Evolutionary conservation across 2,797 vertebrate genomes (phyloP), one percentile per base, ranked within the genome.

Genomic region (Gorsachius magnificus): DNA sequence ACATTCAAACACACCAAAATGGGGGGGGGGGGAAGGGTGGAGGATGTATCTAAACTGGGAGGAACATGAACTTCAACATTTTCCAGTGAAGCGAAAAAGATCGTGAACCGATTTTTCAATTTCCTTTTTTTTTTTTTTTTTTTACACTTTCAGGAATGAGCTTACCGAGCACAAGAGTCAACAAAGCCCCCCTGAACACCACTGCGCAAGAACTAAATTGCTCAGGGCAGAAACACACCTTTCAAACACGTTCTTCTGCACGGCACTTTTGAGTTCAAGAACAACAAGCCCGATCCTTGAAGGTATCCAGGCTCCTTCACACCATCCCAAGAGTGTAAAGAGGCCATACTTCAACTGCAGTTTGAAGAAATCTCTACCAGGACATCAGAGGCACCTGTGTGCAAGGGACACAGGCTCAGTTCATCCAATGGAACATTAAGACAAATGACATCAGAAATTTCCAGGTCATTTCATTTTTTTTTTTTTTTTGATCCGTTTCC

Each of bases 401-500:
- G 41, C 26, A 35, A 68, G 63, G 66, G 70, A 50, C 80, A 46
- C 1, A 2, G 71, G 90, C 82, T 91, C 9, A 3, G 45, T 28
- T 84, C 65, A 72, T 46, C 87, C 94, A 33, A 50, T 14, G 57
- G 68, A 57, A 87, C 33, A 51, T 75, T 50, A 86, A 93, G 80
- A 96, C 93, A 95, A 96, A 92, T 10, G 54, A 95, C 83, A 90
- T 57, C 58, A 88, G 83, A 72, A 84, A 79, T 63, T 82, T 74
- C 76, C 91, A 96, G 61, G 77, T 84, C 70, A 72, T 53, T 93
- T 83, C 89, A 14, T 57, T 83, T 50, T 82, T 92, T 83, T 46
- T 91, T 95, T 93, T 43, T 43, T 91, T 95, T 93, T 86, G 91
- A 91, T 93, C 85, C 69, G n/a, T 96, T 81, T 58, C 87, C 75